A percentile compares a stretch with the other conserved stretches of the same genome.
Conservation (phyloP, 2,888 invertebrate genomes). For the Orthosia cruda region DNA sequence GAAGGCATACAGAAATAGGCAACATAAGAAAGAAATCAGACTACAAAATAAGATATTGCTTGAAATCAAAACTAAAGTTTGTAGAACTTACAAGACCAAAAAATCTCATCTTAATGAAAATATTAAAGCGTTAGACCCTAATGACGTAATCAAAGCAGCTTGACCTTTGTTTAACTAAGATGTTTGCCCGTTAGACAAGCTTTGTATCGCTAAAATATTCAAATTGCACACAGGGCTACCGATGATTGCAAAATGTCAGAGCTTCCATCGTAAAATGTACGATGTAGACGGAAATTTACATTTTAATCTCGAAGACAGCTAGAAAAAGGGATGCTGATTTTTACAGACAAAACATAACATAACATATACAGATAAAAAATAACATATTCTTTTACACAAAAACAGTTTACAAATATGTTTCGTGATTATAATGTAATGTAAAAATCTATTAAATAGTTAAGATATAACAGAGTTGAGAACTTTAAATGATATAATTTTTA, state of each 20-base stretch:
- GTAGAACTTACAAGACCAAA: neutral
- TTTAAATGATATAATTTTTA: neutral
- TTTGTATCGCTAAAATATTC: conserved; percentile 52
- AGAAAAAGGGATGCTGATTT: conserved; percentile 12
- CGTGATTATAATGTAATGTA: too few species aligned
- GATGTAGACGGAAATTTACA: conserved; percentile 42
- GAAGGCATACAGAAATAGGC: too few species aligned
- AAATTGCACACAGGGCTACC: conserved; percentile 46
- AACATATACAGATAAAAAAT: too few species aligned
- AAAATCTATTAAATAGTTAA: neutral
- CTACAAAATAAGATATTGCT: neutral
- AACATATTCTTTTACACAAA: too few species aligned
- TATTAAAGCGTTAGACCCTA: neutral
- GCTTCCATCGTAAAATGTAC: conserved; percentile 39
- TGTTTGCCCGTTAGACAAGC: conserved; percentile 38
- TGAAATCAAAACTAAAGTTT: too few species aligned
- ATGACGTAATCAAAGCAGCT: conserved; percentile 22
- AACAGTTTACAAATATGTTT: too few species aligned
- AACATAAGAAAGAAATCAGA: neutral
- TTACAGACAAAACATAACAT: neutral
- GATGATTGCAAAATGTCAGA: conserved; percentile 51
- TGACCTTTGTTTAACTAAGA: conserved; percentile 49
- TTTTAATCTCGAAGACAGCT: conserved; percentile 49
- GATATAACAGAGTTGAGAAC: neutral
- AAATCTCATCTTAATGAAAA: neutral